phyloP scores from a whole-genome alignment of 2,113 vertebrate species.

The Sebastes schlegelii region DNA sequence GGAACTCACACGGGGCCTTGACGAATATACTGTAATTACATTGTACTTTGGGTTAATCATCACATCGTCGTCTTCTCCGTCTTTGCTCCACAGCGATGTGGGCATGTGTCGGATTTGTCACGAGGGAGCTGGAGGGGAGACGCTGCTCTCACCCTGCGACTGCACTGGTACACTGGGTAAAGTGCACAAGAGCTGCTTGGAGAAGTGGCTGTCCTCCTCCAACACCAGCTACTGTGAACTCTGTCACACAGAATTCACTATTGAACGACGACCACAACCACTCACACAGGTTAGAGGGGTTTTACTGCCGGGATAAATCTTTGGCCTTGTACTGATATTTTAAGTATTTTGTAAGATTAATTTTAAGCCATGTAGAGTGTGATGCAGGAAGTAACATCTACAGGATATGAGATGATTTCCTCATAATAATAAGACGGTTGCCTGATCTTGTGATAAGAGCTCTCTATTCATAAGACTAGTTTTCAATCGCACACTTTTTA shows the following conservation, averaged over 20 bases:
- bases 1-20: background rate
- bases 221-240: conserved; percentile 99
- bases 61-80: background rate
- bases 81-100: conserved; percentile 85
- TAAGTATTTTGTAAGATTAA: background rate
- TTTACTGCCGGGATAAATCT: background rate
- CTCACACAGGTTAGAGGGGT: conserved; percentile 91
- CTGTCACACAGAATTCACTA: conserved; percentile 97
- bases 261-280: conserved; percentile 93
- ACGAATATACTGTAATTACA: background rate
- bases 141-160: conserved; percentile 93
- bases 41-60: background rate
- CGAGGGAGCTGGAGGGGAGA: conserved; percentile 93
- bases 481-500: background rate
- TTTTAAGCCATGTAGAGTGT: background rate
- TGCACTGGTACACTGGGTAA: conserved; percentile 96
- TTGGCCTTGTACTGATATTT: conserved; percentile 1
- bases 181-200: conserved; percentile 98
- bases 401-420: background rate
- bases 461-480: background rate
- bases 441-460: conserved; percentile 1
- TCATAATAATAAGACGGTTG: background rate
- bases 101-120: conserved; percentile 99
- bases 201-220: conserved; percentile 98
- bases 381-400: background rate